Evolutionary conservation across 2,888 invertebrate genomes (phyloP).

Genomic region (Andrena bicolor): DNA sequence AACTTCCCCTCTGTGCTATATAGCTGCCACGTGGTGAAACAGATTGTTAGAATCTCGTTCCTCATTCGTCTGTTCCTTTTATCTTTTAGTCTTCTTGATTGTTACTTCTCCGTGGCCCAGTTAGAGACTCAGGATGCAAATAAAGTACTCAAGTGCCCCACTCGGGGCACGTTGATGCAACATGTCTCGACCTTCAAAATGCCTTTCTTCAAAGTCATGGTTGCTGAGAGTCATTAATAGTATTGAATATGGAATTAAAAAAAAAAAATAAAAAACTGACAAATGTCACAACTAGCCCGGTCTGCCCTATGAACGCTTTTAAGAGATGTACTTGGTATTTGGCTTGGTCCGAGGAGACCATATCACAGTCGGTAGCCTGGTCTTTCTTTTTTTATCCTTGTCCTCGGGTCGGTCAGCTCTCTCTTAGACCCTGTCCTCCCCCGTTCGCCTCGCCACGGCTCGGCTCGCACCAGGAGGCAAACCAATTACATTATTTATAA

Average conservation of each 20-base stretch:
- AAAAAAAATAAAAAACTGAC: no score
- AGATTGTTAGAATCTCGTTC: not conserved
- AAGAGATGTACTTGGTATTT: slow-evolving; percentile 1
- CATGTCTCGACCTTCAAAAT: no score
- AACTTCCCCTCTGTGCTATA: not conserved
- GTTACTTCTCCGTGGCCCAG: no score
- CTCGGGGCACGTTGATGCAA: no score
- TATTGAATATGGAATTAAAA: no score
- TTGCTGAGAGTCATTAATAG: no score
- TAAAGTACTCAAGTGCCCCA: no score
- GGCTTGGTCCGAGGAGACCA: not conserved
- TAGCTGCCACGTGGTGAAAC: slow-evolving; percentile 25
- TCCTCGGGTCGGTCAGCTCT: slow-evolving; percentile 36
- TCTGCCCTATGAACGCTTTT: not conserved
- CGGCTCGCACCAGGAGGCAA: slow-evolving; percentile 66
- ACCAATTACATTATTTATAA: slow-evolving; percentile 78
- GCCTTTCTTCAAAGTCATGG: no score
- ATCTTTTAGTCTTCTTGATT: not conserved
- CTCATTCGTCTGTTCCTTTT: not conserved
- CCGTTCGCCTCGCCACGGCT: slow-evolving; percentile 35
- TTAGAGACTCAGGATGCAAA: no score
- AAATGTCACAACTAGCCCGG: no score
- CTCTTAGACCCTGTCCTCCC: slow-evolving; percentile 24
- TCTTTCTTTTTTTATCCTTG: slow-evolving; percentile 57
- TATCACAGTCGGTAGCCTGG: slow-evolving; percentile 31